Conservation (phyloP, 2,797 vertebrate species). For the Coracias cyanogaster region DNA sequence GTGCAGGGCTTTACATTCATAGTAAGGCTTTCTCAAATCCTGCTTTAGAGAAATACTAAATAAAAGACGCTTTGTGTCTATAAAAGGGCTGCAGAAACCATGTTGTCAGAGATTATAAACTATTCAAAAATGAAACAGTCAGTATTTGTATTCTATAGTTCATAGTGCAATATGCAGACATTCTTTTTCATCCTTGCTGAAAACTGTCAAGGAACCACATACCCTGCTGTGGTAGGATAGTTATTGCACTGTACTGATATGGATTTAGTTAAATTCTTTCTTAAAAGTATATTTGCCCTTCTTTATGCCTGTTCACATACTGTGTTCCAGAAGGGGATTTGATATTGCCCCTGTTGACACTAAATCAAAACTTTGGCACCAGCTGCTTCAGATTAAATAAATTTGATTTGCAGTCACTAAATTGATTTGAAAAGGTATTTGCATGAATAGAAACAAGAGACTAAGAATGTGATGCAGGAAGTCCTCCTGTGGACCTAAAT, state of each 20-base stretch:
- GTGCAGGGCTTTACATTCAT: background rate
- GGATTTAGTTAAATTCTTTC: background rate
- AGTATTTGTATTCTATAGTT: background rate
- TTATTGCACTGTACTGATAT: background rate
- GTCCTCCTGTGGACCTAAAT: background rate
- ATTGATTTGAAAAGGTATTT: background rate
- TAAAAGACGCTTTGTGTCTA: background rate
- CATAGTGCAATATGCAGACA: background rate
- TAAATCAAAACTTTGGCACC: background rate
- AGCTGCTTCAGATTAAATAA: background rate
- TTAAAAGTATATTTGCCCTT: background rate
- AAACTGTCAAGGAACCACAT: background rate
- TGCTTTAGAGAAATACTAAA: background rate
- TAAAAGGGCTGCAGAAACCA: background rate
- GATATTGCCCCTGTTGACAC: background rate
- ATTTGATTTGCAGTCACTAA: background rate
- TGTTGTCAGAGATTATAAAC: background rate
- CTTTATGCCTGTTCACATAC: background rate
- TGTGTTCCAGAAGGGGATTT: background rate
- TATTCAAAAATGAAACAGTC: background rate
- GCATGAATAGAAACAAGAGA: background rate
- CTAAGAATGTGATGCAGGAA: background rate
- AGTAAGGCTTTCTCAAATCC: background rate
- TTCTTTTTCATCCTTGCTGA: background rate
- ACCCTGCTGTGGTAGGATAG: background rate